Evolutionary conservation across 2,797 vertebrate genomes (phyloP), one percentile per base, ranked within the genome.

Genomic region (Heliangelus exortis): DNA sequence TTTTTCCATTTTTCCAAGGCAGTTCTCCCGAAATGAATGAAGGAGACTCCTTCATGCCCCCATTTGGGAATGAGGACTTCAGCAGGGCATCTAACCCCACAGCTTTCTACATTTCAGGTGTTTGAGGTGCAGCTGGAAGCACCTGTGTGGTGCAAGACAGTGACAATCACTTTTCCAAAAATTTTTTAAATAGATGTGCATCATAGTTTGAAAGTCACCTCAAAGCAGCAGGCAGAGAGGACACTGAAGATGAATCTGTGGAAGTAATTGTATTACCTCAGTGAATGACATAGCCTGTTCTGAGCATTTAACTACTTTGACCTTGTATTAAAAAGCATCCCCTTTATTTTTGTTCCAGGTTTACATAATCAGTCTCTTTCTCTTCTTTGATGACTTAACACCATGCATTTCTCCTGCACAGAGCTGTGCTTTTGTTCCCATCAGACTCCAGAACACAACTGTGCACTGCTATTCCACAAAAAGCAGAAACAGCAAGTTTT

Each of bases 311-410:
- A 95, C 93, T 91, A 88, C 55, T 78, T 86, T 62, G 79, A 81
- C 58, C 67, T 83, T 79, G 34, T 33, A 79, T 76, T 79, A 79
- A 84, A 92, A 95, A 84, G 25, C 16, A 86, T 43, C 47, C 25
- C 22, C n/a, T 96, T 95, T 88, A 78, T 81, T 90, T 95, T 88
- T 87, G 62, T 88, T 91, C 93, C 88, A 93, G 77, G 74, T 91
- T 91, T 86, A 59, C n/a, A 92, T 79, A 93, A 86, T 72, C 75
- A 41, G 77, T 81, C 91, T 76, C 25, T 83, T 86, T 34, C 25
- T 34, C 33, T 25, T 54, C 93, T 96, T 86, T 92, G 87, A 87
- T 96, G 94, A 71, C 57, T 88, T 88, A 89, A 36, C 25, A 53
- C 53, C n/a, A 53, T 3, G 3, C 65, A 72, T 53, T 71, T 93